These are phyloP conservation scores for Hemicrepidius hirtus DNA, from an alignment of 2,888 invertebrate species.

Conservation along the genomic window DNA sequence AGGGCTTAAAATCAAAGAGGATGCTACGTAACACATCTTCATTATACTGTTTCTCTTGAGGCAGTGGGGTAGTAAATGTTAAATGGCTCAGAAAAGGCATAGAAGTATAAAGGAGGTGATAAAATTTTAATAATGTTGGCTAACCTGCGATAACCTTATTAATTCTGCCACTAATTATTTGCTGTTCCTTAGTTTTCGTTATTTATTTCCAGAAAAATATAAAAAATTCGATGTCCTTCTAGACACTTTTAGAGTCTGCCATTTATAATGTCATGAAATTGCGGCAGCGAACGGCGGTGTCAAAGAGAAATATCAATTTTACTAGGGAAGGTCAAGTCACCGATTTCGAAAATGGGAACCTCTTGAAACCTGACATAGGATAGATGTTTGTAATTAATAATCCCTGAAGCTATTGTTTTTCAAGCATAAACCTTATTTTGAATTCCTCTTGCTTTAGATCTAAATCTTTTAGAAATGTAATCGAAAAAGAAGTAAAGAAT, in stretches of 20 bases:
- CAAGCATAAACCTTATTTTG: neutral
- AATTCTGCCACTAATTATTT: no score
- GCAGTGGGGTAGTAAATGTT: neutral
- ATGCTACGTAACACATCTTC: neutral
- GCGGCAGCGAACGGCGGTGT: neutral
- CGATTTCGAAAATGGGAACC: conserved; percentile 16
- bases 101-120: neutral
- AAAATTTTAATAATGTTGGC: neutral
- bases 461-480: no score
- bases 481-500: no score
- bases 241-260: neutral
- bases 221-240: neutral
- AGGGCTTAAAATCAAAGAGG: conserved; percentile 35
- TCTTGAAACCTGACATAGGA: conserved; percentile 14
- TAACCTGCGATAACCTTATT: neutral
- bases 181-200: no score
- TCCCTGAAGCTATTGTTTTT: neutral
- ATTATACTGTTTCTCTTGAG: neutral
- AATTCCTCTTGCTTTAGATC: no score
- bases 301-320: conserved; percentile 15
- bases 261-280: conserved; percentile 17
- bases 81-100: neutral
- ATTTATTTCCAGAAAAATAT: neutral
- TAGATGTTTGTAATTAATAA: conserved; percentile 8
- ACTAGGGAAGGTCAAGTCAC: conserved; percentile 3